Base-by-base conservation (phyloP, 1,140 invertebrate species). In the Diachasma alloeum region DNA sequence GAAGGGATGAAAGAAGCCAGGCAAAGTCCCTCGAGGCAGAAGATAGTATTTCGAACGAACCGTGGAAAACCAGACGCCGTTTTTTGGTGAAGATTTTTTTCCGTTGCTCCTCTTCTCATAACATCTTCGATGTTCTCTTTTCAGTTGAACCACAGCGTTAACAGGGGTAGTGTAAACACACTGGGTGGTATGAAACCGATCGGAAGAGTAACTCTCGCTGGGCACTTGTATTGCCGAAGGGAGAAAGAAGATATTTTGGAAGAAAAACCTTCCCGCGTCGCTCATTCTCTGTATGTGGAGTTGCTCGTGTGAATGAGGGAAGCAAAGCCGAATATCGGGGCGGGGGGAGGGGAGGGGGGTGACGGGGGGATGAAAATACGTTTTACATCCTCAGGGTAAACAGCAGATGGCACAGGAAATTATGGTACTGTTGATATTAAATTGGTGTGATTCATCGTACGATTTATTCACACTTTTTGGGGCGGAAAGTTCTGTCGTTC, bases 351-450 rank as follows among this genome's bases (percentile, higher is more conserved):
- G 42, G 46, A n/a, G 36, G 15, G 9, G 42, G 36, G 68, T 8
- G n/a, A 22, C 10, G 17, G 11, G 44, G 39, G 48, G 31, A 26
- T 24, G 59, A 39, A 37, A 72, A 72, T 31, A 53, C 46, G 53
- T 53, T 53, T 53, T 72, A 59, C 46, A 59, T 59, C 71, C 71
- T 24, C 24, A 31, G 31, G 71, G 46, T 72, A 72, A 72, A 72
- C 48, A 72, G n/a, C 71, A 72, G 71, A 72, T 72, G 71, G 44
- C 36, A 2, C 31, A 53, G 71, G 71, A 72, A 72, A 68, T 68
- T 68, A 68, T 39, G 66, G 26, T 39, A 15, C 22, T 63, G 59
- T 63, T 17, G 48, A 53, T 63, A 63, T 63, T 63, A 63, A 63
- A 63, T 63, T 63, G 59, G 15, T 26, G 59, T 63, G 59, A 63